Conservation (phyloP, 2,113 vertebrate genomes). For the Cranoglanis bouderius region DNA sequence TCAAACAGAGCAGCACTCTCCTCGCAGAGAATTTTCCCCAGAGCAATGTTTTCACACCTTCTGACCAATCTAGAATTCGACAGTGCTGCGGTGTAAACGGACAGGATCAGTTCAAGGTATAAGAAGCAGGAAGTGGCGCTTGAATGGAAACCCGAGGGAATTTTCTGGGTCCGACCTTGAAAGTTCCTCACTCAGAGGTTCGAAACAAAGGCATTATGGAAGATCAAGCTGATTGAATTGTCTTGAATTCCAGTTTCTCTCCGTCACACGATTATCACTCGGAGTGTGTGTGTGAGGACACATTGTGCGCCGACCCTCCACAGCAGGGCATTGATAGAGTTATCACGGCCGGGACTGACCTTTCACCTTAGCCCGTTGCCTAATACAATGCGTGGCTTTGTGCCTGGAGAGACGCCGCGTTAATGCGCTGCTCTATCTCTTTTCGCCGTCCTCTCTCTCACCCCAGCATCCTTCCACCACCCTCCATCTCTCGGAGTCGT, state of each 20-base stretch:
- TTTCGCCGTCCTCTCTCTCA: conserved; percentile 20
- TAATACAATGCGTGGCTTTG: conserved; percentile 48
- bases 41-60: background rate
- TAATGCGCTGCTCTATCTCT: conserved; percentile 44
- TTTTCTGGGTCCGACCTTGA: background rate
- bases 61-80: background rate
- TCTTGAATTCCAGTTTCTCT: conserved; percentile 61
- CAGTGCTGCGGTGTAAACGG: background rate
- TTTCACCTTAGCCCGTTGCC: conserved; percentile 45
- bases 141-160: background rate
- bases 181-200: background rate
- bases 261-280: conserved; percentile 48
- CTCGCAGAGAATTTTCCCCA: background rate
- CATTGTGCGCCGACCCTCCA: conserved; percentile 64
- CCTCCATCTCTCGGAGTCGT: background rate
- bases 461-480: background rate
- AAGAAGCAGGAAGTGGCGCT: background rate
- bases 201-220: conserved; percentile 12
- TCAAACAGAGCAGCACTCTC: background rate
- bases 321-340: conserved; percentile 57
- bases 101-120: background rate
- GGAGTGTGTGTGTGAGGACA: conserved; percentile 55
- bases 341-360: conserved; percentile 62
- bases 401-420: background rate
- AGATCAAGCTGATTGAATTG: conserved; percentile 11